Evolutionary conservation across 2,113 vertebrate genomes (phyloP).

Genomic region (Acanthisitta chloris): DNA sequence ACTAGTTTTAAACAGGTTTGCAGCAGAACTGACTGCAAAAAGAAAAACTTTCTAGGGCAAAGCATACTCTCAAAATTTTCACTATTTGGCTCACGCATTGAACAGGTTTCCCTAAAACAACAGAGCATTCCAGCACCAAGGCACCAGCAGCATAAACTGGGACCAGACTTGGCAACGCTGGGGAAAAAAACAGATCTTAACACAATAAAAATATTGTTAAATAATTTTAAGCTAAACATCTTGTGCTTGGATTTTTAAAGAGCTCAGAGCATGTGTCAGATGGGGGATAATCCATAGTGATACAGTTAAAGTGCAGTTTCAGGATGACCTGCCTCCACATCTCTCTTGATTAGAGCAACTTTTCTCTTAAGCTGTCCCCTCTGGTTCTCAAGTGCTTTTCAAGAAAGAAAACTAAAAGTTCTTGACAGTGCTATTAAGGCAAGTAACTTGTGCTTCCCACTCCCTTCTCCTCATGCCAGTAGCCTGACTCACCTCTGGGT

Average conservation of each 20-base stretch:
- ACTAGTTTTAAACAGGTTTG: not conserved
- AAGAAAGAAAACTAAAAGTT: constrained; percentile 14
- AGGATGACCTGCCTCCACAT: not conserved
- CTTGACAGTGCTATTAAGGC: constrained; percentile 33
- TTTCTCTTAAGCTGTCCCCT: constrained; percentile 50
- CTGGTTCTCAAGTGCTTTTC: not conserved
- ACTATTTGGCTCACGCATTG: not conserved
- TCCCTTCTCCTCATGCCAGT: not conserved
- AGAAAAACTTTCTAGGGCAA: not conserved
- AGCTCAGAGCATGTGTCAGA: constrained; percentile 29
- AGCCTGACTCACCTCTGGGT: not conserved
- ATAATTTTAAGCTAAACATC: constrained; percentile 66
- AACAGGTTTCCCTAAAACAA: not conserved
- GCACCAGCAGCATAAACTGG: not conserved
- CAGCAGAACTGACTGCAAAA: not conserved
- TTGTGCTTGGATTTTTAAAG: constrained; percentile 68
- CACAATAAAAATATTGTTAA: constrained; percentile 52
- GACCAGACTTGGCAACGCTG: not conserved
- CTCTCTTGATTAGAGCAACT: constrained; percentile 2
- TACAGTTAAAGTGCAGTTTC: constrained; percentile 13
- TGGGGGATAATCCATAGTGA: not conserved
- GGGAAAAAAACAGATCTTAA: not conserved
- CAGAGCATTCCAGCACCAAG: not conserved
- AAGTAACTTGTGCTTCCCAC: not conserved
- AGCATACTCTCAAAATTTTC: not conserved